These are phyloP conservation scores for Phataginus tetradactyla DNA, from an alignment of 2,797 vertebrate species.

Conservation along the genomic window DNA sequence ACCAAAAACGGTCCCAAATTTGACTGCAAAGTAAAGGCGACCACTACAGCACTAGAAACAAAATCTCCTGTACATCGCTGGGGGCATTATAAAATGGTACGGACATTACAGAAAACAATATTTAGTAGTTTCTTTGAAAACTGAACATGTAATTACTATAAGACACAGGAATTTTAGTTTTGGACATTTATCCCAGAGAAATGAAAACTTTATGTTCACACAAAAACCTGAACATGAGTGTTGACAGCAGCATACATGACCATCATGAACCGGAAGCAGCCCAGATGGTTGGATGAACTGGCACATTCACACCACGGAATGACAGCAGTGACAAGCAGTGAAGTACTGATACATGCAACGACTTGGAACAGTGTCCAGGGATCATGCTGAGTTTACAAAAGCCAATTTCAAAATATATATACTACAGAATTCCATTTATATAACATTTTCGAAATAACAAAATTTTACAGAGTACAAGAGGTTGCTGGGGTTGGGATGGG, in stretches of 20 bases:
- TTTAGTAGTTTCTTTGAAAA: constrained; percentile 29
- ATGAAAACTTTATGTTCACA: neutral
- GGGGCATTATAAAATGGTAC: neutral
- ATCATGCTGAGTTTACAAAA: neutral
- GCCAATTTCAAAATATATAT: neutral
- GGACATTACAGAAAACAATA: neutral
- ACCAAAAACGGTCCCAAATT: neutral
- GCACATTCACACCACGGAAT: neutral
- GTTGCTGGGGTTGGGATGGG: neutral
- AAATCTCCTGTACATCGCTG: neutral
- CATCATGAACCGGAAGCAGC: neutral
- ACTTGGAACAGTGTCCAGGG: neutral
- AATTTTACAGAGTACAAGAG: neutral
- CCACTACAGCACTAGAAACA: neutral
- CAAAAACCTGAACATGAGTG: neutral
- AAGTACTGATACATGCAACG: neutral
- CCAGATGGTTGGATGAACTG: neutral
- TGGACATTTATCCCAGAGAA: neutral
- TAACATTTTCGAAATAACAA: constrained; percentile 7
- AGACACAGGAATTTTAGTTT: neutral
- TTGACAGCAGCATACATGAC: neutral
- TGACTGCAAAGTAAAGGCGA: constrained; percentile 22
- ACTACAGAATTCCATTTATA: neutral
- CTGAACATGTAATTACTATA: neutral
- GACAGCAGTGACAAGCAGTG: neutral